Evolutionary conservation across 2,888 invertebrate species (phyloP).

Genomic region (Incurvaria masculella): DNA sequence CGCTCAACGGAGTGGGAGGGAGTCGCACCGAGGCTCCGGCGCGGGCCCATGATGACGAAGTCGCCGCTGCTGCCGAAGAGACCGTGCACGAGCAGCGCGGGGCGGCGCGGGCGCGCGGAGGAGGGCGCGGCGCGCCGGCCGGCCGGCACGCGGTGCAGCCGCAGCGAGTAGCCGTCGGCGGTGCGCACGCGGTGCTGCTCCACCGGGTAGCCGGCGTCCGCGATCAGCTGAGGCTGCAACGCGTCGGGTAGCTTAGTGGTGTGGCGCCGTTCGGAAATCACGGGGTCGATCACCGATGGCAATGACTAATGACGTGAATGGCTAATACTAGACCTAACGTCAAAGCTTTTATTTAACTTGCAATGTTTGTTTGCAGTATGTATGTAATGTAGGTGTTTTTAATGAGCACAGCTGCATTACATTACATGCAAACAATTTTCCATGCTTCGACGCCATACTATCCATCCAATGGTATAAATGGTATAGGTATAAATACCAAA

Average conservation of each 20-base stretch:
- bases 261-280: no score
- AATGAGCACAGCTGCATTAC: no score
- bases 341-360: neutral
- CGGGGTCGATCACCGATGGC: conserved; percentile 3
- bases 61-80: conserved; percentile 64
- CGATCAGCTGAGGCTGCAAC: conserved; percentile 45
- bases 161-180: conserved; percentile 59
- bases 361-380: neutral
- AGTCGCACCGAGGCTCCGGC: conserved; percentile 61
- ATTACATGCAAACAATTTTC: no score
- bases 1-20: no score
- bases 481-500: no score
- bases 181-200: conserved; percentile 52
- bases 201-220: conserved; percentile 43
- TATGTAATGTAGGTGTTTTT: conserved; percentile 1
- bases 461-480: no score
- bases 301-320: conserved; percentile 7
- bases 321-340: no score
- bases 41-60: conserved; percentile 67
- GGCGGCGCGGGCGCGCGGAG: conserved; percentile 32
- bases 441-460: no score
- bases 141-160: conserved; percentile 59
- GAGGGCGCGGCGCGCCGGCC: conserved; percentile 33
- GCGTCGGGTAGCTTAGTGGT: neutral
- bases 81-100: conserved; percentile 57